These are phyloP conservation scores for Lasioglossum morio DNA, from an alignment of 2,888 invertebrate species.

Conservation along the genomic window DNA sequence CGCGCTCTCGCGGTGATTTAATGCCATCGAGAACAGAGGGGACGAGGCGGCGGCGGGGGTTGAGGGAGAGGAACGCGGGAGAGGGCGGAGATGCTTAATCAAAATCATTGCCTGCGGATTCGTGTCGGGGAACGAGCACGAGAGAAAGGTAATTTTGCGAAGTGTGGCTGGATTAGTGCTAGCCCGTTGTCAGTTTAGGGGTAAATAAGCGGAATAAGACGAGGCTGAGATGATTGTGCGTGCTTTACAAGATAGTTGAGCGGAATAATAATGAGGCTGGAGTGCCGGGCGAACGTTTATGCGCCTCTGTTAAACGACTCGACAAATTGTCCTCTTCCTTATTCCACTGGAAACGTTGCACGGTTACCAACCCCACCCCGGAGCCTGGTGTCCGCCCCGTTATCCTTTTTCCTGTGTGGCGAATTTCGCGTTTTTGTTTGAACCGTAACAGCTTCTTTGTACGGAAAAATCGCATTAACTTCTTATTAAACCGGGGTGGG, in stretches of 20 bases:
- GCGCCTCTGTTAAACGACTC: constrained; percentile 30
- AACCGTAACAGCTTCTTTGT: background rate
- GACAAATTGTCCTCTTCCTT: constrained; percentile 31
- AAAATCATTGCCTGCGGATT: constrained; percentile 70
- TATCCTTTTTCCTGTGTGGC: background rate
- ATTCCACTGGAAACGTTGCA: background rate
- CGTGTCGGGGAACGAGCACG: constrained; percentile 36
- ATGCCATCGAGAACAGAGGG: constrained; percentile 40
- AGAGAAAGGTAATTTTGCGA: constrained; percentile 61
- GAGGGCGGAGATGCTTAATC: constrained; percentile 59
- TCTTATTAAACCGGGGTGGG: background rate
- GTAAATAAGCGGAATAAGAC: constrained; percentile 72
- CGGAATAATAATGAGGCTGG: constrained; percentile 63
- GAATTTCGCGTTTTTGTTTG: constrained; percentile 1
- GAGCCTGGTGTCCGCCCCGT: background rate
- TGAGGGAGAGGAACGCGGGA: background rate
- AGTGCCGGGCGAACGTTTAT: constrained; percentile 41
- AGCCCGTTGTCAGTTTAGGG: constrained; percentile 66
- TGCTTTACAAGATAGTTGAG: constrained; percentile 61
- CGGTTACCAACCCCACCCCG: background rate
- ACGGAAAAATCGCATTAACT: background rate
- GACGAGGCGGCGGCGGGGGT: background rate
- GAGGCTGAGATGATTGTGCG: constrained; percentile 61
- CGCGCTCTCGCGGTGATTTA: constrained; percentile 64
- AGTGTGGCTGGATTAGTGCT: constrained; percentile 66